Base-by-base conservation (phyloP, 1,140 invertebrate genomes). In the Apis cerana region DNA sequence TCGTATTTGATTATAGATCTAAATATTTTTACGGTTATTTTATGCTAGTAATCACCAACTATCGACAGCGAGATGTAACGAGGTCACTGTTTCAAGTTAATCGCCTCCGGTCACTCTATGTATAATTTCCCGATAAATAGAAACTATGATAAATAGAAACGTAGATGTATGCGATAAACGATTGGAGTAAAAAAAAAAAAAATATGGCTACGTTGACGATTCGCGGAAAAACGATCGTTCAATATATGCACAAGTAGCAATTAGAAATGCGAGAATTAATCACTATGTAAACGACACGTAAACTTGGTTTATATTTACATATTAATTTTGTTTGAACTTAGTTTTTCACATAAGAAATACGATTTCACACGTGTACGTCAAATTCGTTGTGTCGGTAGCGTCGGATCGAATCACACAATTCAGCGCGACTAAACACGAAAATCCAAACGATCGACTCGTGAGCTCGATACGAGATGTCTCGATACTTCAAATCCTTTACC, bases 11-110 rank as follows among this genome's bases (percentile, higher is more conserved):
- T 33, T 11, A 23, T 13, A 52, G 58, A 69, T 71, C 69, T 80
- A 27, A 78, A 83, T 80, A 69, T 80, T 84, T 84, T 75, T 72
- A 81, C 79, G 71, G 65, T 71, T 70, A 23, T 65, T 84, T 84
- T 75, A 15, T 62, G 33, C 62, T 58, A 58, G 50, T 84, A 81
- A 84, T 84, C 71, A 23, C 21, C 48, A 58, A 59, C n/a, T 75
- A 81, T 84, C 52, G 71, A 72, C 50, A 59, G 65, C 54, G 59
- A 67, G 52, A 68, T 23, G 62, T 27, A 48, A 75, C 78, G 48
- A 75, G 79, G 65, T 52, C 65, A 67, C 19, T 43, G 56, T 65
- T 43, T 43, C 70, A 56, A 54, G 56, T 65, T 80, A 83, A 71
- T 23, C 61, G 2, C 19, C 59, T 19, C 19, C 54, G 5, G 27